Conservation (phyloP, 1,140 invertebrate species). For the Aphelenchoides fujianensis region DNA sequence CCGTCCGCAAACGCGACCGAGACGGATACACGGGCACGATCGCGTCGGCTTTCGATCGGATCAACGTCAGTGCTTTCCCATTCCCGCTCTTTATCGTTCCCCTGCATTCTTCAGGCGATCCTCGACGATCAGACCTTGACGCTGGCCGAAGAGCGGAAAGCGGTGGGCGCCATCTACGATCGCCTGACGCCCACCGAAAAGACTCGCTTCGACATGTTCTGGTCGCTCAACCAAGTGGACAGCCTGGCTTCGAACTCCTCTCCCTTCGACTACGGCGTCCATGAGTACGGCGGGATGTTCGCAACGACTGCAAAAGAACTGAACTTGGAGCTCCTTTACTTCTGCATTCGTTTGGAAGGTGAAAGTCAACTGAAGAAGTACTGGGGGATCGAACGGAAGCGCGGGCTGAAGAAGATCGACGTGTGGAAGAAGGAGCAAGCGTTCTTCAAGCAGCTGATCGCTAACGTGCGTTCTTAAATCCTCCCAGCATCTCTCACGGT, state of each 20-base stretch:
- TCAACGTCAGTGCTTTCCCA: background rate
- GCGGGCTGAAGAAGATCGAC: background rate
- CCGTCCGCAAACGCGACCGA: background rate
- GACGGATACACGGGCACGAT: background rate
- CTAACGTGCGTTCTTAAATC: too few species aligned
- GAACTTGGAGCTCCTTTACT: background rate
- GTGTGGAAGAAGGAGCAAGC: background rate
- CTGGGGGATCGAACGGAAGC: background rate
- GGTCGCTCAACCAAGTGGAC: background rate
- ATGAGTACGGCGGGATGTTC: background rate
- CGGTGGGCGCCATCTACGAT: background rate
- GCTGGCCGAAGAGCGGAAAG: background rate
- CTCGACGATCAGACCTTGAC: background rate
- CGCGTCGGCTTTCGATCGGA: background rate
- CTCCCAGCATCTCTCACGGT: too few species aligned
- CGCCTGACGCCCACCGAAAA: background rate
- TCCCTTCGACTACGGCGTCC: background rate
- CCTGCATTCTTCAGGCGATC: background rate
- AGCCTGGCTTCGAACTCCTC: background rate
- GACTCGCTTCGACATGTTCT: background rate
- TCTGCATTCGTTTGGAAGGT: background rate
- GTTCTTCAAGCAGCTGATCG: background rate
- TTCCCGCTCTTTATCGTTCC: background rate
- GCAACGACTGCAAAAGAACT: background rate
- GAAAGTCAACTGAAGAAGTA: background rate